phyloP scores from a whole-genome alignment of 2,888 invertebrate species.

The Lasioglossum morio region DNA sequence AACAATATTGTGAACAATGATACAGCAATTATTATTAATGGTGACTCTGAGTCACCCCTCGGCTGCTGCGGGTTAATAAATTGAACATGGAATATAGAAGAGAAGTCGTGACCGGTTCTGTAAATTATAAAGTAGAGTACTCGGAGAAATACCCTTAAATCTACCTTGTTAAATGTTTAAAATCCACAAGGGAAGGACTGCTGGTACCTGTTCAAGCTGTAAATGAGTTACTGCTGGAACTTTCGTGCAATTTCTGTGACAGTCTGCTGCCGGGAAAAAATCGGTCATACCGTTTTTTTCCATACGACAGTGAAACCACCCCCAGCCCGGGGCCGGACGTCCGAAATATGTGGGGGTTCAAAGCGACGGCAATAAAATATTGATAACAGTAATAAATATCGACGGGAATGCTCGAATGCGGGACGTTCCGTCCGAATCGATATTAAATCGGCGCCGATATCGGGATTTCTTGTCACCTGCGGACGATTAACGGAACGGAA shows the following conservation, averaged over 20 bases:
- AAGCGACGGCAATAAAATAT: slow-evolving; percentile 15
- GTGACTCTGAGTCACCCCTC: too few species aligned
- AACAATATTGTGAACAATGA: too few species aligned
- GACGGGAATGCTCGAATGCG: not conserved
- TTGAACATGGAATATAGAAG: too few species aligned
- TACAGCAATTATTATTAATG: too few species aligned
- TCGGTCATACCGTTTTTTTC: not conserved
- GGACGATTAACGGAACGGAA: slow-evolving; percentile 36
- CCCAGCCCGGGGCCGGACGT: not conserved
- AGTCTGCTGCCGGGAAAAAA: not conserved
- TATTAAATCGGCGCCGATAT: slow-evolving; percentile 18
- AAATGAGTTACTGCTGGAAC: not conserved
- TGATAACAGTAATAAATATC: slow-evolving; percentile 20
- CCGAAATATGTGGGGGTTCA: slow-evolving; percentile 1
- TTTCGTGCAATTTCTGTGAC: not conserved
- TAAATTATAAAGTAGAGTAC: too few species aligned
- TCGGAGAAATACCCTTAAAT: not conserved
- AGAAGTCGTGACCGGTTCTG: too few species aligned
- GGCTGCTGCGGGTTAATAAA: too few species aligned
- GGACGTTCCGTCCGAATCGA: not conserved
- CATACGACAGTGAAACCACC: not conserved
- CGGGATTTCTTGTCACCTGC: not conserved
- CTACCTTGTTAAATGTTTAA: not conserved
- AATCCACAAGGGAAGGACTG: not conserved
- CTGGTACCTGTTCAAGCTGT: not conserved